phyloP scores from a whole-genome alignment of 2,797 vertebrate genomes.

The Neopelma chrysocephalum region DNA sequence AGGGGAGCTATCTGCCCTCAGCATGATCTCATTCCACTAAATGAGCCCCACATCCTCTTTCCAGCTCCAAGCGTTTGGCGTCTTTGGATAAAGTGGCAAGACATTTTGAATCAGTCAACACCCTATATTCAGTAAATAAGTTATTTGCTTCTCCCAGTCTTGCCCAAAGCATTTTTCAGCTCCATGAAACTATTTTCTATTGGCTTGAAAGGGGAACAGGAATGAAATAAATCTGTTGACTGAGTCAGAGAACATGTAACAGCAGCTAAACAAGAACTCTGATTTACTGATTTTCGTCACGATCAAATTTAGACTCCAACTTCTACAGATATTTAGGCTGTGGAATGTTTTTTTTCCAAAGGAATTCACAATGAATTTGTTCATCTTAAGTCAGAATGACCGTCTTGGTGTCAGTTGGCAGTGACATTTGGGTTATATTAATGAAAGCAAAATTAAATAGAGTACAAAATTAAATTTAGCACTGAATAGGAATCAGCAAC shows the following conservation, averaged over 20 bases:
- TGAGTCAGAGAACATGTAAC: not conserved
- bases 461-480: not conserved
- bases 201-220: constrained; percentile 1
- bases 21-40: not conserved
- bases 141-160: constrained; percentile 3
- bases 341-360: not conserved
- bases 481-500: not conserved
- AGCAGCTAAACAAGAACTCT: constrained; percentile 12
- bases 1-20: not conserved
- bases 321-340: not conserved
- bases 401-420: not conserved
- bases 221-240: constrained; percentile 13
- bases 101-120: constrained; percentile 6
- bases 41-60: not conserved
- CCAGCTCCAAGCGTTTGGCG: not conserved
- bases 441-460: not conserved
- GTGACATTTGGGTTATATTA: not conserved
- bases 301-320: constrained; percentile 9
- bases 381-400: not conserved
- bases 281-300: not conserved
- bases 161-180: constrained; percentile 31
- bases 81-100: not conserved
- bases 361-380: not conserved
- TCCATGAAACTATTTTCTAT: not conserved
- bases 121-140: not conserved